A percentile compares a stretch with the other conserved stretches of the same genome.
Conservation (phyloP, 2,113 vertebrate species). For the Stegastes partitus region DNA sequence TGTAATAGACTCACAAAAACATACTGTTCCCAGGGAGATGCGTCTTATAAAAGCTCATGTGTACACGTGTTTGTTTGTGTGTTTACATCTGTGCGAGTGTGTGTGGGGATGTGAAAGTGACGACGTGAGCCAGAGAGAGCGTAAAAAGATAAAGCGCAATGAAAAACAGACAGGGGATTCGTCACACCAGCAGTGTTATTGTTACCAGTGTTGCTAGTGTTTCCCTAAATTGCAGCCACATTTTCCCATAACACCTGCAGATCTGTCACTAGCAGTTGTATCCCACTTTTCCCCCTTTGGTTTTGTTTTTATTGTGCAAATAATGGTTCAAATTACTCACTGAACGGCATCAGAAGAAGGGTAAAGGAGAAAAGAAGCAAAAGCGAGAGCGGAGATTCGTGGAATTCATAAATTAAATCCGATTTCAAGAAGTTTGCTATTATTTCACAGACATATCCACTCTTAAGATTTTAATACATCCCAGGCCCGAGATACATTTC, state of each 20-base stretch:
- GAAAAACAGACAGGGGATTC: conserved; percentile 27
- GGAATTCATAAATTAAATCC: too few species aligned
- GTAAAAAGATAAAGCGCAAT: conserved; percentile 14
- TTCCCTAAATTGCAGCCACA: conserved; percentile 42
- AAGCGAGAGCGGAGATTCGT: too few species aligned
- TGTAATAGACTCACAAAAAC: neutral
- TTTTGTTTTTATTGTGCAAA: neutral
- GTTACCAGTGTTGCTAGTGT: conserved; percentile 28
- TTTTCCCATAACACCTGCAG: conserved; percentile 33
- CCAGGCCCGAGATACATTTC: too few species aligned
- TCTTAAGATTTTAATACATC: neutral
- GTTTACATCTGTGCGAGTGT: conserved; percentile 3
- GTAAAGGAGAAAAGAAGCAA: too few species aligned
- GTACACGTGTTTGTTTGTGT: conserved; percentile 5
- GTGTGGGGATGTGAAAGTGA: conserved; percentile 14
- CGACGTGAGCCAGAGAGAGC: neutral
- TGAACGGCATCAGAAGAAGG: conserved; percentile 1
- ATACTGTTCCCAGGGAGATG: neutral
- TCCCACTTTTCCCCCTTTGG: neutral
- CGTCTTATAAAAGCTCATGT: neutral
- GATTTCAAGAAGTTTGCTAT: too few species aligned
- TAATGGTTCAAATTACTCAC: conserved; percentile 30
- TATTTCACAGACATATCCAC: too few species aligned
- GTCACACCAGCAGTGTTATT: conserved; percentile 11
- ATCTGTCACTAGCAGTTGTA: conserved; percentile 9